Percentiles rank a stretch among this genome's conserved stretches.
phyloP scores from a whole-genome alignment of 35 echinoderm and acorn worm species.

The Apostichopus japonicus region DNA sequence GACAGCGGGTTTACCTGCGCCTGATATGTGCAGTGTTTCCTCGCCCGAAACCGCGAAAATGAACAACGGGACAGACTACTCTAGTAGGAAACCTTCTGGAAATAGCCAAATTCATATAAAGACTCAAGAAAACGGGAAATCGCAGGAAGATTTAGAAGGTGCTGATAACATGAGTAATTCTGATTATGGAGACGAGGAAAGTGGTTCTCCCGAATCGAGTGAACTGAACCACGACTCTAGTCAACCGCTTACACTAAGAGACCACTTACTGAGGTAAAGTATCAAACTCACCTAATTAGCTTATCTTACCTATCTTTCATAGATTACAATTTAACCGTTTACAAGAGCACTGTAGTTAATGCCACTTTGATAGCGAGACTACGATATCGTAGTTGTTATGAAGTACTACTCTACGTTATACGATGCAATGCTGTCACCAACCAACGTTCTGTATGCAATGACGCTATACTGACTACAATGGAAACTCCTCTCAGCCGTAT shows the following conservation, averaged over 20 bases:
- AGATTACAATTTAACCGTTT: constrained; percentile 39
- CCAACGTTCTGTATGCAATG: not conserved
- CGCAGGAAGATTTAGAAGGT: constrained; percentile 44
- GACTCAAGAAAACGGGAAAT: constrained; percentile 54
- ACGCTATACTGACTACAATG: not conserved
- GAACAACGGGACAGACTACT: constrained; percentile 47
- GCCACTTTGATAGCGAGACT: not conserved
- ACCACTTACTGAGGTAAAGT: constrained; percentile 81
- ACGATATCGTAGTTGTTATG: not conserved
- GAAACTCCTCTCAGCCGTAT: not conserved
- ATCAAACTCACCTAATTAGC: constrained; percentile 31
- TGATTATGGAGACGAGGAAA: constrained; percentile 65
- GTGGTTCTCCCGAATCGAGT: constrained; percentile 21
- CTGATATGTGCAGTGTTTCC: constrained; percentile 43
- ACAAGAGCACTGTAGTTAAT: not conserved
- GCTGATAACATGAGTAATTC: constrained; percentile 69
- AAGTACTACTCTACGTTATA: not conserved
- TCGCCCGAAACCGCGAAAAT: constrained; percentile 47
- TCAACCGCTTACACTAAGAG: constrained; percentile 66
- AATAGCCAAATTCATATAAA: constrained; percentile 34
- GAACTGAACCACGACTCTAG: constrained; percentile 47
- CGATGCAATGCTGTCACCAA: not conserved
- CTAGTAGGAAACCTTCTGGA: not conserved
- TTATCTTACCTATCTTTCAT: constrained; percentile 39
- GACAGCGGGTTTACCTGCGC: constrained; percentile 30